A percentile compares a stretch with the other conserved stretches of the same genome.
Conservation (phyloP, 2,113 vertebrate species). For the Diphyllodes magnificus region DNA sequence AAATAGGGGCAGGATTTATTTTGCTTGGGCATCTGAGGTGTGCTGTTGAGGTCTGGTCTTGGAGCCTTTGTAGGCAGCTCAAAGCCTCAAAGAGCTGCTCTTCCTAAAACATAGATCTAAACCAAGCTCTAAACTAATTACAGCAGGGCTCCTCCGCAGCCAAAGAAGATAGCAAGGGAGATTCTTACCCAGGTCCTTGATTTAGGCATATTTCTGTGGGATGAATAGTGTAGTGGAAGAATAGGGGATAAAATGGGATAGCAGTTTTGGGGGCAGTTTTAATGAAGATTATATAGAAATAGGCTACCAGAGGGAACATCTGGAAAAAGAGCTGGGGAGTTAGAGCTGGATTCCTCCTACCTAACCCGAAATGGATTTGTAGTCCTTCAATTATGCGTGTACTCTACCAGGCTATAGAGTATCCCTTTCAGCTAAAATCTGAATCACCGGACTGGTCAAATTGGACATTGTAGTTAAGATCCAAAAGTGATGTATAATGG, state of each 20-base stretch:
- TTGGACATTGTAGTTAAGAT: neutral
- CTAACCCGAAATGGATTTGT: neutral
- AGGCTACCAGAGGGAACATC: neutral
- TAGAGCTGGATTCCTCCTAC: neutral
- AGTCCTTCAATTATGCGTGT: neutral
- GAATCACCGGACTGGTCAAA: neutral
- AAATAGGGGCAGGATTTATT: neutral
- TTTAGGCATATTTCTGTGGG: neutral
- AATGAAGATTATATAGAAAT: neutral
- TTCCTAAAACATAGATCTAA: neutral
- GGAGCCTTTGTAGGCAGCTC: neutral
- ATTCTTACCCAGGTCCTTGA: neutral
- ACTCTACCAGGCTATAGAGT: neutral
- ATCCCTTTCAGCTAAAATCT: neutral
- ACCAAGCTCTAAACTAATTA: neutral
- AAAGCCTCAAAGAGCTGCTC: neutral
- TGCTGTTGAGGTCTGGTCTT: neutral
- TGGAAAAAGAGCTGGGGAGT: neutral
- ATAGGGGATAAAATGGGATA: neutral
- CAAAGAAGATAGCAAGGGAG: neutral
- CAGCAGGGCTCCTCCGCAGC: neutral
- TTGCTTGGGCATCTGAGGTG: neutral
- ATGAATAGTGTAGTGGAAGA: neutral
- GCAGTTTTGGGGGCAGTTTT: neutral
- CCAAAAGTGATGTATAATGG: neutral